These are phyloP conservation scores for Metridium senile DNA, from an alignment of 92 coral and sea anemone species.

Conservation along the genomic window DNA sequence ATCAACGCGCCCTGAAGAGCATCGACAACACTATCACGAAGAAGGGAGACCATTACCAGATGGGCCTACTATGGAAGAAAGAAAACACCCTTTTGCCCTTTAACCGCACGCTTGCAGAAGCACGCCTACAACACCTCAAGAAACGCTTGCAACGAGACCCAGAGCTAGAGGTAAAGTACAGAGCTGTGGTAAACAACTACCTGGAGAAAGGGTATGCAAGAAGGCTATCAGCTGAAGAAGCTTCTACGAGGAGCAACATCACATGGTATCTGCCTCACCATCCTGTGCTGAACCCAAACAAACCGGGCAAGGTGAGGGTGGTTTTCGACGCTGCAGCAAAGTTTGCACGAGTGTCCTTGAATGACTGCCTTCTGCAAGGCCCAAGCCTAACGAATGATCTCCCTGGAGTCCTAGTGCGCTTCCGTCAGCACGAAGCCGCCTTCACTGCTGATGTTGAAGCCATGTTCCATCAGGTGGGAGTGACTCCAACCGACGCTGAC, in stretches of 20 bases:
- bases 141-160: conserved; percentile 36
- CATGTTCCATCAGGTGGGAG: conserved; percentile 55
- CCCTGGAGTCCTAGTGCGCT: conserved; percentile 60
- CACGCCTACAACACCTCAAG: conserved; percentile 31
- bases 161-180: conserved; percentile 1
- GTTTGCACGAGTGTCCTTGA: conserved; percentile 46
- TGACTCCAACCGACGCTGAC: conserved; percentile 41
- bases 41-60: conserved; percentile 37
- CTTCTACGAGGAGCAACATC: not conserved
- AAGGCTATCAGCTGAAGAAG: conserved; percentile 19
- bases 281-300: conserved; percentile 46
- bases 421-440: conserved; percentile 55
- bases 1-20: conserved; percentile 31
- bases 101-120: conserved; percentile 32
- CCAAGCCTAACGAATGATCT: conserved; percentile 63
- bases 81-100: conserved; percentile 22
- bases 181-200: conserved; percentile 9
- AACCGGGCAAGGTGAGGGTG: conserved; percentile 62
- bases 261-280: conserved; percentile 58
- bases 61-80: conserved; percentile 39
- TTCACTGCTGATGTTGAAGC: conserved; percentile 62
- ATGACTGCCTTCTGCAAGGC: conserved; percentile 60
- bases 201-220: conserved; percentile 17
- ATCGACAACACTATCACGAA: conserved; percentile 30
- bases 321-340: conserved; percentile 71